phyloP scores from a whole-genome alignment of 1,140 invertebrate species.

The Thalassaphorura encarpata region DNA sequence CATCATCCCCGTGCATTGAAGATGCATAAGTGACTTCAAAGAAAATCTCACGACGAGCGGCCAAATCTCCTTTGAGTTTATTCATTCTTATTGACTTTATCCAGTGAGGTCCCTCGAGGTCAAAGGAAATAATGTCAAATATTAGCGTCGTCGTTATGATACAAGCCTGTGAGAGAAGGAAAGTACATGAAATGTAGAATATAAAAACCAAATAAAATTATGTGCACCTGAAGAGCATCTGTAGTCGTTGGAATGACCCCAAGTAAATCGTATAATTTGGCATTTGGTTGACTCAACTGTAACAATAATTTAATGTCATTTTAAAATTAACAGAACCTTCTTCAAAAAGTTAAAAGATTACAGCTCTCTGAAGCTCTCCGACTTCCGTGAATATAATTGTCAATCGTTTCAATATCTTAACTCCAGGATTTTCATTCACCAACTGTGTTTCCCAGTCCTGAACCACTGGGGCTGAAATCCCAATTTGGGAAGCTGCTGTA shows the following conservation, averaged over 20 bases:
- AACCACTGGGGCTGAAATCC: background rate
- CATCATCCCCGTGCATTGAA: conserved; percentile 20
- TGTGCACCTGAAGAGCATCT: conserved; percentile 18
- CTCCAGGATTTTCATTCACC: background rate
- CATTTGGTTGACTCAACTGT: conserved; percentile 17
- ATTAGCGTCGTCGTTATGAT: conserved; percentile 13
- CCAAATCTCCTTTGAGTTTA: conserved; percentile 22
- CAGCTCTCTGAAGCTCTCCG: conserved; percentile 18
- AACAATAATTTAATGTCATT: background rate
- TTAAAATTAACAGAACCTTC: background rate
- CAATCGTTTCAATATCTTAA: conserved; percentile 22
- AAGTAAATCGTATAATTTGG: conserved; percentile 19
- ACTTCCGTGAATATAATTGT: conserved; percentile 24
- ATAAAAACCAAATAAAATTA: background rate
- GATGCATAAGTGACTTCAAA: conserved; percentile 29
- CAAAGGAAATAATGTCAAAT: conserved; percentile 29
- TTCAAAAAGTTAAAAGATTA: conserved; percentile 9
- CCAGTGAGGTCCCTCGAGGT: conserved; percentile 30
- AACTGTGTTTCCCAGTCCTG: conserved; percentile 20
- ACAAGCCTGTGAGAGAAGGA: conserved; percentile 9
- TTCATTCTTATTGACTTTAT: conserved; percentile 26
- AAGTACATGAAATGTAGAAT: too few relatives aligned
- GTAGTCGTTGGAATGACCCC: conserved; percentile 24
- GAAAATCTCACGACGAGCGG: conserved; percentile 22
- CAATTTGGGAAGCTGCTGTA: conserved; percentile 7